These are phyloP conservation scores for Gasteruption jaculator DNA, from an alignment of 2,888 invertebrate species.

Conservation along the genomic window DNA sequence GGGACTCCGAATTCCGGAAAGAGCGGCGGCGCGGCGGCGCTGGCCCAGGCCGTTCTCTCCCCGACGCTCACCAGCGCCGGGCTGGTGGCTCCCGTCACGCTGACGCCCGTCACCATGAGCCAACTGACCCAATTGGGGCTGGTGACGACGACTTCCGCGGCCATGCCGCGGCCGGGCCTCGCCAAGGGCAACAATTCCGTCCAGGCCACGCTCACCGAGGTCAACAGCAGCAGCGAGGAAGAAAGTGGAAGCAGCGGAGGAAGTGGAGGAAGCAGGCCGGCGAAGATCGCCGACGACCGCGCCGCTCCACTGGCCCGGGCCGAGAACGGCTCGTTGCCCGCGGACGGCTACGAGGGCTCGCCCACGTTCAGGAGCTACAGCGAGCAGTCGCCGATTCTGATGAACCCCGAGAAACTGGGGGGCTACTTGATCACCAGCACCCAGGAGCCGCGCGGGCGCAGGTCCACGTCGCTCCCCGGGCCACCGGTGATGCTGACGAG, in stretches of 20 bases:
- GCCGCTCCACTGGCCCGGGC: conserved; percentile 45
- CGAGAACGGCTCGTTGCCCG: conserved; percentile 44
- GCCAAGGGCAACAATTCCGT: conserved; percentile 16
- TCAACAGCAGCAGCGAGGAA: conserved; percentile 44
- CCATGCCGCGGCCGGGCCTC: conserved; percentile 31
- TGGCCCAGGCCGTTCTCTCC: conserved; percentile 74
- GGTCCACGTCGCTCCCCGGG: conserved; percentile 45
- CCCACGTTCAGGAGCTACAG: conserved; percentile 42
- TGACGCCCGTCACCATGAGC: conserved; percentile 60
- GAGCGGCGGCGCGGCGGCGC: conserved; percentile 70
- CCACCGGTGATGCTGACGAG: conserved; percentile 36
- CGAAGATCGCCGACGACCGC: conserved; percentile 44
- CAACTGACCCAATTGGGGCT: conserved; percentile 57
- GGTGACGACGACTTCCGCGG: conserved; percentile 54
- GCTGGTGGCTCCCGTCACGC: conserved; percentile 50
- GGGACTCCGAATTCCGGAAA: conserved; percentile 50
- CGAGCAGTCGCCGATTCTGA: conserved; percentile 42
- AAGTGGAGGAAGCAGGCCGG: conserved; percentile 44
- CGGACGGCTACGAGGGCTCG: conserved; percentile 41
- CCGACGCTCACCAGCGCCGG: conserved; percentile 57
- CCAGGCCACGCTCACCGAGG: conserved; percentile 41
- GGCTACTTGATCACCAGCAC: conserved; percentile 32
- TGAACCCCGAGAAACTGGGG: conserved; percentile 43
- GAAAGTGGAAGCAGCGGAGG: conserved; percentile 33
- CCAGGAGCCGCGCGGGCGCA: conserved; percentile 39